Base-by-base conservation (phyloP, 2,888 invertebrate species). In the Ectropis crepuscularia region DNA sequence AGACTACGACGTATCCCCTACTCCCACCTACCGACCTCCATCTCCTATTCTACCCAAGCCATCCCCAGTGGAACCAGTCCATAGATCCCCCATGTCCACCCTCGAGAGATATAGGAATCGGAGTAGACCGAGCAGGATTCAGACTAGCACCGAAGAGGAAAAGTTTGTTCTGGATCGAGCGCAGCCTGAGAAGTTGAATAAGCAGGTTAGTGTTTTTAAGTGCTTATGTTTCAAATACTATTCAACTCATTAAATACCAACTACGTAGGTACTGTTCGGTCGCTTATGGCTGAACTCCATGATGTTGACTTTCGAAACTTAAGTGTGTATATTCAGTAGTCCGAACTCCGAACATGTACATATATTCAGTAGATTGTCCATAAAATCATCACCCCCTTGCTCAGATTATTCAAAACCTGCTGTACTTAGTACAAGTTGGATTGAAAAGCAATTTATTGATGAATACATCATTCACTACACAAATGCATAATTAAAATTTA, bases 141-240 rank as follows among this genome's bases (percentile, higher is more conserved):
- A 88, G 65, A 86, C 85, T 0, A 86, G 75, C 53, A 59, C 85
- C 55, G 90, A 90, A 84, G 95, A 97, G 89, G 95, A 95, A 91
- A 93, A 96, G 91, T 94, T 95, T 79, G 94, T 95, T 85, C 91
- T 96, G 90, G 95, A 97, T 90, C 90, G 94, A 69, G 94, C 94
- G 64, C 94, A 94, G 73, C 94, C 93, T 38, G 95, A 95, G 74
- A 89, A 86, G 70, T 85, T 93, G 70, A 91, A 92, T 76, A 93
- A 93, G 71, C 92, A 93, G 88, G 93, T 92, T 65, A 53, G 57
- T 28, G 8, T 38, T 8, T 49, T 49, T 43, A 41, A 9, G 41
- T 10, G 16, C 1, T 28, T 28, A 1, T 28, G 16, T 28, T 28
- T 4, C 16, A 28, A 28, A 28, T 28, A 28, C 16, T 4, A 28